Percentiles rank a stretch among this genome's conserved stretches.
These are phyloP conservation scores for Acanthosepion esculentum DNA, from an alignment of 2,888 invertebrate species.

Conservation along the genomic window DNA sequence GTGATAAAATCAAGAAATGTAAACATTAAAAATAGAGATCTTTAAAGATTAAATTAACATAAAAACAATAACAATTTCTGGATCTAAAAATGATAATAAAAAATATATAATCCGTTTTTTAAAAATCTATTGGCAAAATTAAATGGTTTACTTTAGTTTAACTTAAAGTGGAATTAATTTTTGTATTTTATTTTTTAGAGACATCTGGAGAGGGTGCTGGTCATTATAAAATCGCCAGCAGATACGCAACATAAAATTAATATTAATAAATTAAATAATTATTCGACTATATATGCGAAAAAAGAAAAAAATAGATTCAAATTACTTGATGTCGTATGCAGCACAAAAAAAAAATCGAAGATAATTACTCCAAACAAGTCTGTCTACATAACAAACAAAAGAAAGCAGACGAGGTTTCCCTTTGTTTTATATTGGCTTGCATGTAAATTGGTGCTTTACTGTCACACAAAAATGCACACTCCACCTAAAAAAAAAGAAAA, in stretches of 20 bases:
- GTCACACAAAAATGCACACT: background rate
- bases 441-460: background rate
- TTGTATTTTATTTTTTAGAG: too few species aligned
- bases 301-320: background rate
- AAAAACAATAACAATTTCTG: too few species aligned
- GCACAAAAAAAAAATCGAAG: background rate
- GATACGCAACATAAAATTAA: background rate
- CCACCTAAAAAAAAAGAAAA: background rate
- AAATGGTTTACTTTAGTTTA: too few species aligned
- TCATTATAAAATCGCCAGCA: too few species aligned
- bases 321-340: background rate
- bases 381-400: background rate
- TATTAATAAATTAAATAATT: conserved; percentile 11
- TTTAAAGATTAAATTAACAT: too few species aligned
- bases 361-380: background rate
- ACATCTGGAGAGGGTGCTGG: too few species aligned
- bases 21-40: too few species aligned
- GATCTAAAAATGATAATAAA: too few species aligned
- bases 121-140: too few species aligned
- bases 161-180: too few species aligned
- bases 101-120: too few species aligned
- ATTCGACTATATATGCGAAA: background rate
- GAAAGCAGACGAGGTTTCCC: background rate
- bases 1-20: too few species aligned
- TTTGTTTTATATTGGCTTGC: background rate